A percentile compares a stretch with the other conserved stretches of the same genome.
Evolutionary conservation across 2,113 vertebrate species (phyloP).

Genomic region (Chionomys nivalis): DNA sequence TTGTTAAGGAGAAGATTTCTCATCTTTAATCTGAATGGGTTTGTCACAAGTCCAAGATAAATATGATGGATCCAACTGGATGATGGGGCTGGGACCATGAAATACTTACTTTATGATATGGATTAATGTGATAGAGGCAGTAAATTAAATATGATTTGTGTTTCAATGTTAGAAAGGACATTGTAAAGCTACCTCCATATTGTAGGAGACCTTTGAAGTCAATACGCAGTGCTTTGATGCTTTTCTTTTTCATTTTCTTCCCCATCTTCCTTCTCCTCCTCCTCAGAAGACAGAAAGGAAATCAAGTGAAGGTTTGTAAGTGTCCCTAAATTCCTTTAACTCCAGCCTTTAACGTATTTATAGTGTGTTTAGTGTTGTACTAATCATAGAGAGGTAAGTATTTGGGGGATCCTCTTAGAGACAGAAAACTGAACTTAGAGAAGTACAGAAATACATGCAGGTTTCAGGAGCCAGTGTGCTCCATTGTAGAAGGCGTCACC

Average conservation of each 20-base stretch:
- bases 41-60: constrained; percentile 15
- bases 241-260: background rate
- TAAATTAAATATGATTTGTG: background rate
- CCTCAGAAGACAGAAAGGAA: background rate
- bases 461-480: background rate
- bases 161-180: background rate
- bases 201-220: background rate
- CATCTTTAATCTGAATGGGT: background rate
- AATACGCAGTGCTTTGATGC: background rate
- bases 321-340: background rate
- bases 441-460: background rate
- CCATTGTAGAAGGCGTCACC: background rate
- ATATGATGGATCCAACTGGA: background rate
- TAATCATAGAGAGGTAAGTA: background rate
- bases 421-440: background rate
- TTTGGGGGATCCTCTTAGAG: background rate
- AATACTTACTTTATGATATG: background rate
- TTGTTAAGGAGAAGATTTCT: background rate
- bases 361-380: background rate
- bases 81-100: too few relatives aligned
- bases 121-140: background rate
- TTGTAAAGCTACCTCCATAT: background rate
- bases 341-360: background rate
- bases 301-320: background rate
- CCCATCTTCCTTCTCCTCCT: background rate